These are phyloP conservation scores for Micrasema minimum DNA, from an alignment of 1,140 invertebrate genomes.

Conservation along the genomic window DNA sequence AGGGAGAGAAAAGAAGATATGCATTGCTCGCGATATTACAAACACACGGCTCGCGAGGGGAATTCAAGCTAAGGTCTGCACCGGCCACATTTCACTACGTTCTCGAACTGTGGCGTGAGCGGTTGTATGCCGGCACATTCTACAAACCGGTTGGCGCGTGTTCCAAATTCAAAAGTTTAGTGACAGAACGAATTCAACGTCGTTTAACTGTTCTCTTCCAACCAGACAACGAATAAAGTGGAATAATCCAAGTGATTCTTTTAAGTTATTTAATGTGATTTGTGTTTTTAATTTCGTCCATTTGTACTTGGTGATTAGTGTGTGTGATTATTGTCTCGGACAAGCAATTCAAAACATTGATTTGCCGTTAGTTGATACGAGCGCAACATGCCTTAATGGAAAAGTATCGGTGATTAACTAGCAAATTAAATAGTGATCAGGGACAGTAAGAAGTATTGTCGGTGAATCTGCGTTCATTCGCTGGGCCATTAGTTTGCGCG, in stretches of 20 bases:
- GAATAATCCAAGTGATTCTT: not conserved
- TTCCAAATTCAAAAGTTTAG: conserved; percentile 33
- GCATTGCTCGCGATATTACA: not conserved
- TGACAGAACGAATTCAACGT: conserved; percentile 14
- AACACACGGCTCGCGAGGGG: not conserved
- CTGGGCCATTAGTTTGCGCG: conserved; percentile 20
- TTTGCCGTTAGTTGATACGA: not conserved
- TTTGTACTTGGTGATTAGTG: too few species aligned
- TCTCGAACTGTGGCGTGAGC: conserved; percentile 13
- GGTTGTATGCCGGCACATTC: conserved; percentile 6
- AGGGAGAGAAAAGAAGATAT: not conserved
- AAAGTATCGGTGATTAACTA: not conserved
- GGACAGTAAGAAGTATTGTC: conserved; percentile 10
- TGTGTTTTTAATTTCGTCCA: not conserved
- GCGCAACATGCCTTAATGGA: not conserved
- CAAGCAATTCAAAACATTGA: conserved; percentile 3
- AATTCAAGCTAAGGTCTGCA: conserved; percentile 9
- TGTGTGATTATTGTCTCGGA: conserved; percentile 12
- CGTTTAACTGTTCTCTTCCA: not conserved
- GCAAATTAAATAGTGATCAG: conserved; percentile 12
- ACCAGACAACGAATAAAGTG: not conserved
- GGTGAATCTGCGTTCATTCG: conserved; percentile 17
- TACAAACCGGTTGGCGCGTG: conserved; percentile 29
- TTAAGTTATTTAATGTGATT: not conserved
- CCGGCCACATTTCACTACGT: conserved; percentile 36